phyloP scores from a whole-genome alignment of 2,888 invertebrate genomes.

The Deilephila elpenor region DNA sequence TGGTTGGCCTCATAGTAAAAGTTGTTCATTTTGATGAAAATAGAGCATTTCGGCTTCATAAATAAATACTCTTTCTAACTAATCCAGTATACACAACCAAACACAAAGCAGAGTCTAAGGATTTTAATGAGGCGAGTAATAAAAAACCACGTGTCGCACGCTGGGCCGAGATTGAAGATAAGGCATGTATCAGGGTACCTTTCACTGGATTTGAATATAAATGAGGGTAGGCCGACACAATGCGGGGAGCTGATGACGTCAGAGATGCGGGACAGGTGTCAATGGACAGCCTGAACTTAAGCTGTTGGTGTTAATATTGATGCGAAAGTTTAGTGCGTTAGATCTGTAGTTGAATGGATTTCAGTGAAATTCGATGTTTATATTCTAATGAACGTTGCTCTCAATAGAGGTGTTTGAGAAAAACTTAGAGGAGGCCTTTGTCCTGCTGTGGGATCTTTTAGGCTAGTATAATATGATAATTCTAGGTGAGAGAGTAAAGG shows the following conservation, averaged over 20 bases:
- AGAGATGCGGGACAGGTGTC: background rate
- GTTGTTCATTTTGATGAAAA: too few relatives aligned
- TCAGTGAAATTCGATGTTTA: too few relatives aligned
- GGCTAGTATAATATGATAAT: too few relatives aligned
- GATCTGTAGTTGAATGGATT: too few relatives aligned
- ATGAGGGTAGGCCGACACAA: conserved; percentile 26
- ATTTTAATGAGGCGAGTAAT: conserved; percentile 26
- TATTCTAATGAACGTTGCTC: too few relatives aligned
- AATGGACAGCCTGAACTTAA: background rate
- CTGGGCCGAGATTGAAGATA: conserved; percentile 44
- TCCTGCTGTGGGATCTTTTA: too few relatives aligned
- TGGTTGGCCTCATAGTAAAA: too few relatives aligned
- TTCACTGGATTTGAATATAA: conserved; percentile 41
- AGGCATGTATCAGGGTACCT: conserved; percentile 39
- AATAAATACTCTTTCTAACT: too few relatives aligned
- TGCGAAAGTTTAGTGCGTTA: background rate
- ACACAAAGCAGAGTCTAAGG: background rate
- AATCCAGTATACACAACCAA: background rate
- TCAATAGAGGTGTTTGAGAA: too few relatives aligned
- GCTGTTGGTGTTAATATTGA: background rate
- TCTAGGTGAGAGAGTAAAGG: too few relatives aligned
- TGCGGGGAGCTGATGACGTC: background rate
- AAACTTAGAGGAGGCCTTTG: too few relatives aligned
- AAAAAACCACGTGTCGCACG: conserved; percentile 23
- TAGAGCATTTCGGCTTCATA: too few relatives aligned